Base-by-base conservation (phyloP, 2,113 vertebrate genomes). In the Campylomormyrus numenius region DNA sequence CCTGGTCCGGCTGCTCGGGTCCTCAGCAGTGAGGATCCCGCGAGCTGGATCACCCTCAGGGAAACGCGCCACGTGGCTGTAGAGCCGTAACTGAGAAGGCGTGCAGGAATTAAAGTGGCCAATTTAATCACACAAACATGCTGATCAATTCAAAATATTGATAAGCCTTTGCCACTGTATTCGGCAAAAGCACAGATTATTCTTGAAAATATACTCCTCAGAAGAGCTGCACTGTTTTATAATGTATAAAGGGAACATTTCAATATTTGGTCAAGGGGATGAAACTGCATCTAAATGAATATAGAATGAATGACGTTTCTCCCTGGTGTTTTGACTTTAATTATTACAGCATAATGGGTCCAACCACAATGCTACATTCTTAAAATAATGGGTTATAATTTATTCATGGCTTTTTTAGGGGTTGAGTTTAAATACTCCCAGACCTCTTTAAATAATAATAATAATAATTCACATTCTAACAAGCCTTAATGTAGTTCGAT, bases 371-470 rank as follows among this genome's bases (percentile, higher is more conserved):
- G 9, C 11, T 6, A n/a, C 84, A 17, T 11, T 19, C 84, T 49
- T 49, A 50, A 48, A 86, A 86, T 86, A 49, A 86, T 86, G 84
- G 84, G 24, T 50, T 86, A 13, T 49, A 86, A 86, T 86, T 48
- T 86, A 86, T 86, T 86, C 84, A 86, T 86, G 84, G 24, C 83
- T 50, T 86, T 85, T 85, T 50, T 50, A 86, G 24, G n/a, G n/a
- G 19, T 50, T 86, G n/a, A 49, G 84, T 50, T 86, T 86, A 86
- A 86, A 86, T 86, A 86, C 84, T 50, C 84, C 84, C 45, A 86
- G 45, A 86, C 84, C 84, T 50, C 45, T 50, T 86, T 49, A 86
- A 80, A 80, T 86, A 86, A 86, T 86, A 86, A 86, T 86, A 86
- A 86, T 86, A 86, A 86, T 86, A n/a, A 48, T 49, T 86, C 48